These are phyloP conservation scores for Gymnarchus niloticus DNA, from an alignment of 2,113 vertebrate genomes.

Conservation along the genomic window DNA sequence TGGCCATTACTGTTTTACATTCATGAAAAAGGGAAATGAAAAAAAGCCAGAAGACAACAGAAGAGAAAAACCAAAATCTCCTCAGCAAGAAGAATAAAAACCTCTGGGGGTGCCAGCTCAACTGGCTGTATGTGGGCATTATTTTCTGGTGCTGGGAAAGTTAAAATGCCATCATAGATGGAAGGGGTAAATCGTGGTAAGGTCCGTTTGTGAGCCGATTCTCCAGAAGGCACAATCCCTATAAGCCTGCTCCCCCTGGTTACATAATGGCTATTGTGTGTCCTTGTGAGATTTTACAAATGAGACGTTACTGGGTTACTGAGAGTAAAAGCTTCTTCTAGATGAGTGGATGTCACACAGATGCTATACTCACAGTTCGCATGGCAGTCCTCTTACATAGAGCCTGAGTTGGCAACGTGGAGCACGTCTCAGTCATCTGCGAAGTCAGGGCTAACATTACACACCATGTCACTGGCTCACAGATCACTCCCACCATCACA, in stretches of 20 bases:
- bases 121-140: too few species aligned
- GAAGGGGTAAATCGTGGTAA: too few species aligned
- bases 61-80: too few species aligned
- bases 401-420: conserved; percentile 69
- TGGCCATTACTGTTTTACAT: too few species aligned
- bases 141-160: too few species aligned
- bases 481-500: background rate
- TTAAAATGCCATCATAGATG: too few species aligned
- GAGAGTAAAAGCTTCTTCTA: background rate
- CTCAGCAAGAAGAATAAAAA: too few species aligned
- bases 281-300: background rate
- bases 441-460: conserved; percentile 50
- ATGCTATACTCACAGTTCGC: conserved; percentile 63
- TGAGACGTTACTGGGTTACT: background rate
- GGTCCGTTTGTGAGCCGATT: too few species aligned
- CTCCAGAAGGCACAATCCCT: background rate
- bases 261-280: background rate
- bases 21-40: too few species aligned
- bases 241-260: background rate
- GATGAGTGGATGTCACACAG: background rate
- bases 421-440: conserved; percentile 71
- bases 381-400: conserved; percentile 71
- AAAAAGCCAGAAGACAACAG: too few species aligned
- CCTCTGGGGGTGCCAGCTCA: too few species aligned
- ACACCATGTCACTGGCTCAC: background rate